Base-by-base conservation (phyloP, 2,888 invertebrate species). In the Strigamia transsilvanica region DNA sequence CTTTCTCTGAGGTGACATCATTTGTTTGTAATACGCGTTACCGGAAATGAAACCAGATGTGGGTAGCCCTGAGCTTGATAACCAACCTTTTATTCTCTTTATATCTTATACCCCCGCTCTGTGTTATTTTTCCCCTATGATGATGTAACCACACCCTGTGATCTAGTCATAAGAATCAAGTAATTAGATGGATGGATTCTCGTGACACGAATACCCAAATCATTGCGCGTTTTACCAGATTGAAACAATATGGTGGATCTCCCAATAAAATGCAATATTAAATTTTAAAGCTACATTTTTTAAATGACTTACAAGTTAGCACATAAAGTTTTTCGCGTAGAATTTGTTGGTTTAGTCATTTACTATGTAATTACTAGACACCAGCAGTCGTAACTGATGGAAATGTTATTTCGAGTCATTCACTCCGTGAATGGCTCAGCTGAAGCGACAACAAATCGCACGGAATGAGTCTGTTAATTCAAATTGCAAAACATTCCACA, bases 31-130 rank as follows among this genome's bases (percentile, higher is more conserved):
- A 18, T n/a, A 56, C 56, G n/a, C 21, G 56, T 56, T 56, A 79
- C 18, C 34, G 79, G 79, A 79, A 79, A 79, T 79, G 79, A 79
- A 79, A 79, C 79, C 38, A 79, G 42, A 79, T 79, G 38, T 42
- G 38, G 79, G 79, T 79, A 41, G 38, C 79, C 79, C 42, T 41
- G 79, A 34, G 79, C 56, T 18, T 56, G 56, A 56, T 56, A 56
- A 56, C 56, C 9, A 18, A 56, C 56, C 6, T 18, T n/a, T n/a
- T 27, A 27, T 27, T 38, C 56, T 4, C 56, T 56, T 21, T 56
- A 56, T 56, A 56, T 56, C 56, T 56, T 21, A 56, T 56, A 56
- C 56, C 56, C 34, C 38, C 6, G 4, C 10, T 38, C 38, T 38
- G 38, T 56, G 56, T 56, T 56, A 21, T 56, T 56, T 56, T 18